phyloP scores from a whole-genome alignment of 2,888 invertebrate species.

The Phaonia tiefii region DNA sequence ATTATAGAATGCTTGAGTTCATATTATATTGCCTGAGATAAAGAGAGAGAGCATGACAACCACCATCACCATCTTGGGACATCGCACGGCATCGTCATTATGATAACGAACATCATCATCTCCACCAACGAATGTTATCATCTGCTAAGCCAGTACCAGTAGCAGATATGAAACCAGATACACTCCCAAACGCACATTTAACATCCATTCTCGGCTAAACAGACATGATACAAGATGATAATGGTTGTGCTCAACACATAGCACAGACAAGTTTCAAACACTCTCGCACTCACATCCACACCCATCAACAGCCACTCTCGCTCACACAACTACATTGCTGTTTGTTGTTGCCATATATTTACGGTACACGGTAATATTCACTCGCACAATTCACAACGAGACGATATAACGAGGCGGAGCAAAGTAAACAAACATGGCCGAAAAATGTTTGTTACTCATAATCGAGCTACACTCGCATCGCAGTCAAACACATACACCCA shows the following conservation, averaged over 20 bases:
- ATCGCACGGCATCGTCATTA: not conserved
- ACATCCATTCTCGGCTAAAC: not conserved
- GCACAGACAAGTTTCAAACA: conserved; percentile 42
- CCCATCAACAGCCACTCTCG: conserved; percentile 38
- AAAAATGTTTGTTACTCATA: conserved; percentile 77
- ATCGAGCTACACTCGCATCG: conserved; percentile 66
- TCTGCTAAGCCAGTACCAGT: not conserved
- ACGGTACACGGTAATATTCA: not conserved
- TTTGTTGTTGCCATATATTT: too few relatives aligned
- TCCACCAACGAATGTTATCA: not conserved
- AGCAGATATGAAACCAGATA: conserved; percentile 7
- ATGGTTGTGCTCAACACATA: conserved; percentile 8
- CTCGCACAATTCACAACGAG: conserved; percentile 10
- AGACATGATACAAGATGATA: conserved; percentile 6
- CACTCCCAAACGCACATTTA: not conserved
- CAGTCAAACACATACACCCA: conserved; percentile 47
- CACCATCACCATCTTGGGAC: not conserved
- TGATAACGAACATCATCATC: not conserved
- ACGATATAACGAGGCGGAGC: conserved; percentile 78
- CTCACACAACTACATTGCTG: not conserved
- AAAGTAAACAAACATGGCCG: conserved; percentile 80
- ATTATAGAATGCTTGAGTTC: not conserved
- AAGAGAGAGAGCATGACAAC: conserved; percentile 16
- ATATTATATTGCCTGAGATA: not conserved
- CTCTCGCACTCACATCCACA: conserved; percentile 60